Evolutionary conservation across 2,113 vertebrate genomes (phyloP), one percentile per base, ranked within the genome.

Genomic region (Epinephelus fuscoguttatus): DNA sequence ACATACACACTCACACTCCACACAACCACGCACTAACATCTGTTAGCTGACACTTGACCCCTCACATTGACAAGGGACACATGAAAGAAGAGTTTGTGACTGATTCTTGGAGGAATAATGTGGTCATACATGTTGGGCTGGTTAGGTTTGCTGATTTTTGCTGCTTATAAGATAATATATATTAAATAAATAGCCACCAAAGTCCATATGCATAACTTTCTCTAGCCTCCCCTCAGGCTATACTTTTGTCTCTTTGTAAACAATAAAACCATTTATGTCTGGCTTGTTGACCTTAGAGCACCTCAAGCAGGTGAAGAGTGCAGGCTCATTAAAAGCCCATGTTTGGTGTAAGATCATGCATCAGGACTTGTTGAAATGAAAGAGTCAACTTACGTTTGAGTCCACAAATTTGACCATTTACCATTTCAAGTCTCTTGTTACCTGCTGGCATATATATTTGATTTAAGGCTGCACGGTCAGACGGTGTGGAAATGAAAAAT

Each of bases 41-140:
- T 88, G 88, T 78, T 74, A 57, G 68, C 15, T 82, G 80, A 91
- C 86, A 84, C 67, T 85, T 87, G 75, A 84, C 85, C 80, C 52
- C 60, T 57, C 30, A 53, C 17, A 37, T 1, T 67, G 45, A 75
- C 47, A 53, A 30, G 17, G 12, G 63, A 74, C 12, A 52, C 75
- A 78, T 86, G 1, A 84, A 75, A 81, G 9, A 42, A 4, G 14
- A 0, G 40, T 73, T 42, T 78, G 61, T 33, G 63, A 68, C 27
- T 53, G 2, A 42, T 76, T 59, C 15, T 49, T 25, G 7, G 30
- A 2, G 66, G 4, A 74, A 19, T 27, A 33, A 21, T 55, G 27
- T n/a, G 10, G 25, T 3, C 69, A 18, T 23, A 42, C 21, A 47
- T 45, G 33, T 56, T 50, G 27, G 69, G 8, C 57, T 69, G 56